Percentiles rank a stretch among this genome's conserved stretches.
These are phyloP conservation scores for Gopherus flavomarginatus DNA, from an alignment of 2,113 vertebrate genomes.

Conservation along the genomic window DNA sequence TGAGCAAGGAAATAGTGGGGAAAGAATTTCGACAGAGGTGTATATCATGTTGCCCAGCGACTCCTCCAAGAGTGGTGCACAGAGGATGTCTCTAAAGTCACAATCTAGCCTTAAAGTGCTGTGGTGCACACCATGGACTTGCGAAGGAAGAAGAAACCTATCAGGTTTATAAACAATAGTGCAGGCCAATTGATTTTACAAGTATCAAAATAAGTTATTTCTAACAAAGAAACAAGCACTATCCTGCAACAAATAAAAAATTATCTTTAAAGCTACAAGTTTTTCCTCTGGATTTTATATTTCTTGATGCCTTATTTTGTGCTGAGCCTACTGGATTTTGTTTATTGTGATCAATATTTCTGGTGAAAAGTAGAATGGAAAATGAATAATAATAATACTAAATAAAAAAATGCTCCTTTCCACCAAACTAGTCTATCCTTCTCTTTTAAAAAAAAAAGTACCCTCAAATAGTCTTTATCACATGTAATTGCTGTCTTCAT, in stretches of 20 bases:
- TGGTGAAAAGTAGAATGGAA: conserved; percentile 32
- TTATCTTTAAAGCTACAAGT: background rate
- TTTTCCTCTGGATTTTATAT: conserved; percentile 7
- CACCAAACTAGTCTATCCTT: background rate
- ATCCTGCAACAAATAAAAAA: background rate
- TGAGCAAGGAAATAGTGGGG: background rate
- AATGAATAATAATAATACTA: background rate
- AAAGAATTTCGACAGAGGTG: background rate
- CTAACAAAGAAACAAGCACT: background rate
- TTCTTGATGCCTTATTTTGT: conserved; percentile 20
- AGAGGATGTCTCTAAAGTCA: background rate
- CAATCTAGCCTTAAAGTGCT: background rate
- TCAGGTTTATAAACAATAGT: background rate
- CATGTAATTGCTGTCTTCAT: background rate
- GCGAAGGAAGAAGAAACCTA: background rate
- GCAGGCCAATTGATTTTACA: background rate
- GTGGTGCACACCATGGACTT: background rate
- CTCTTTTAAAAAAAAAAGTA: background rate
- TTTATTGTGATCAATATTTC: background rate
- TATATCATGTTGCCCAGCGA: background rate
- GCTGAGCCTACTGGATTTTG: background rate
- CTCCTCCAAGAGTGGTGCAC: background rate
- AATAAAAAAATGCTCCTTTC: background rate
- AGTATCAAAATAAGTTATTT: background rate
- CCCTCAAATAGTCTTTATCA: background rate